phyloP scores from a whole-genome alignment of 92 coral and sea anemone genomes.

The Umimayanthus kanabou region DNA sequence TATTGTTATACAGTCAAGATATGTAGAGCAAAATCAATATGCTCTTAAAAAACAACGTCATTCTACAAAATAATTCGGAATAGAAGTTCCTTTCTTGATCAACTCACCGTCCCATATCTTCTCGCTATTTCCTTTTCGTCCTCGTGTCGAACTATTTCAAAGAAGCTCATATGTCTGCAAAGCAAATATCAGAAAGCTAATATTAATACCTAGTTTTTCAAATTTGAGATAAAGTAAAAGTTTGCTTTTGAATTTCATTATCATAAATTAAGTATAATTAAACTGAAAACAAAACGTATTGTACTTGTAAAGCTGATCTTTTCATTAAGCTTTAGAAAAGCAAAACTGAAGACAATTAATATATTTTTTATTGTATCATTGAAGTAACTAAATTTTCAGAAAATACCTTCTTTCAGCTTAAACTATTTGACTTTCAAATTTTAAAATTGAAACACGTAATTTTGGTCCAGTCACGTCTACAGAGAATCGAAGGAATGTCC shows the following conservation, averaged over 20 bases:
- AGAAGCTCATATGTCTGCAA: conserved; percentile 89
- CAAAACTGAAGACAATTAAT: no score
- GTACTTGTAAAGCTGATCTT: not conserved
- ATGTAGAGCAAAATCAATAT: not conserved
- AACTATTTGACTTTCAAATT: no score
- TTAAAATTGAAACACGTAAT: no score
- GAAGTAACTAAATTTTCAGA: no score
- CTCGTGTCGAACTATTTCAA: conserved; percentile 89
- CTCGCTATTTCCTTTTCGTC: conserved; percentile 95
- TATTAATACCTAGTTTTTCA: not conserved
- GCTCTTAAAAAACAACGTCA: not conserved
- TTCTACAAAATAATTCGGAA: not conserved
- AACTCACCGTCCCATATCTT: conserved; percentile 88
- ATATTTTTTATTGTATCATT: no score
- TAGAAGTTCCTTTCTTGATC: not conserved
- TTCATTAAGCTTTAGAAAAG: not conserved
- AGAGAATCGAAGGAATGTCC: no score
- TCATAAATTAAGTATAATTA: no score
- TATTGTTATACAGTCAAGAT: not conserved
- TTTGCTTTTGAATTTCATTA: no score
- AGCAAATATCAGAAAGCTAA: not conserved
- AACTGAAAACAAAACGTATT: not conserved
- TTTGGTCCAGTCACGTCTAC: no score
- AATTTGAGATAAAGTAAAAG: not conserved
- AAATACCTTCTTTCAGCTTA: no score